Evolutionary conservation across 2,113 vertebrate species (phyloP), one percentile per base, ranked within the genome.

Genomic region (Uropsilus gracilis): DNA sequence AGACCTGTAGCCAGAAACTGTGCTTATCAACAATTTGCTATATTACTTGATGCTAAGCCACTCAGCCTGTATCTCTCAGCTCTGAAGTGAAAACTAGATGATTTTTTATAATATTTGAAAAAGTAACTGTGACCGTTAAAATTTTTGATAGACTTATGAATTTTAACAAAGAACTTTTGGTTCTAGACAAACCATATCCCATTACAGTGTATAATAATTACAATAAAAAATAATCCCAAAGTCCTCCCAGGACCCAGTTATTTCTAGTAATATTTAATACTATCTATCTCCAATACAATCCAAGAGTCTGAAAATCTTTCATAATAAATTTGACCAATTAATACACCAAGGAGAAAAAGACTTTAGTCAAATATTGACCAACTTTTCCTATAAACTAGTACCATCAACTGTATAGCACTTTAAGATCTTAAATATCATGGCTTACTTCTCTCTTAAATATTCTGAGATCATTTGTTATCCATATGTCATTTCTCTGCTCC

Each of bases 111-210:
- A 18, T 73, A 81, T 64, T 94, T 53, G 11, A 34, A 76, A 86
- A 81, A 81, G 80, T 53, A 68, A 59, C 46, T 48, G 22, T 3
- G 3, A 26, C 37, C 88, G 34, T 68, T 77, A 59, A 87, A 93
- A 82, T 46, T 59, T 95, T 80, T 37, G 42, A 90, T 14, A 66
- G 28, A 86, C 28, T 22, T 55, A 32, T 34, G 71, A 77, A 39
- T 90, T 90, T 87, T 81, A 71, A 75, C 78, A 75, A 80, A 94
- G 44, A 64, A 80, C 18, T 91, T 95, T 80, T 12, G 61, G 63
- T 61, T 86, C 72, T 39, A 73, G 8, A 30, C 50, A 88, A 48
- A 73, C 34, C 69, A 87, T 95, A 68, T 87, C 89, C 75, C 44
- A 20, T 69, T 61, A 37, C 13, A 80, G 28, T 37, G 32, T 90